These are phyloP conservation scores for Rhadina sibilatrix DNA, from an alignment of 2,113 vertebrate genomes.

Conservation along the genomic window DNA sequence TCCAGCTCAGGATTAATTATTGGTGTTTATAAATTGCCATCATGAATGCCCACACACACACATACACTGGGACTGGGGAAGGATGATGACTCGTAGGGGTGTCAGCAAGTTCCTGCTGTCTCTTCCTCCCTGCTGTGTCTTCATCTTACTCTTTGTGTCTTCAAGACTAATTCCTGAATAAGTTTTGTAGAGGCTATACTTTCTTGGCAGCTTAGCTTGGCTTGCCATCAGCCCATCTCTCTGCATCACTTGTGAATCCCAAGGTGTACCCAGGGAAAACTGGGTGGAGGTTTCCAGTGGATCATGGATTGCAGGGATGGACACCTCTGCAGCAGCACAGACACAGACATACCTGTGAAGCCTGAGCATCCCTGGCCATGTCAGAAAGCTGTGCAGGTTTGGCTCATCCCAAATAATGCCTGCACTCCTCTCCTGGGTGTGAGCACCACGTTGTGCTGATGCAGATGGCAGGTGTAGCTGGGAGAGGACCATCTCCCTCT, in stretches of 20 bases:
- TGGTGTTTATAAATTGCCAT: not conserved
- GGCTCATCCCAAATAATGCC: fast-evolving
- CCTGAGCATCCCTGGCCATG: not conserved
- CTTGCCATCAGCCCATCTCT: not conserved
- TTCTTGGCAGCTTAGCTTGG: not conserved
- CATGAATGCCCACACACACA: not conserved
- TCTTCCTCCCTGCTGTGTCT: not conserved
- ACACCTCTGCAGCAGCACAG: not conserved
- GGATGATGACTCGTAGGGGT: not conserved
- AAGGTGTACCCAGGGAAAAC: not conserved
- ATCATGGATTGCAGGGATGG: not conserved
- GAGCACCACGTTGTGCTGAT: fast-evolving
- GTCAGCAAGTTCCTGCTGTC: not conserved
- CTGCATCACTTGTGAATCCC: not conserved
- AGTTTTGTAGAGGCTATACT: not conserved
- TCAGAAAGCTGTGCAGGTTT: not conserved
- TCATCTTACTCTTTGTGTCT: not conserved
- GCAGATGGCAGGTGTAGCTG: not conserved
- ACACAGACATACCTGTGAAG: not conserved
- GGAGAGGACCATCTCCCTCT: not conserved
- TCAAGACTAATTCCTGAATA: not conserved
- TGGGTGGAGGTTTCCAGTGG: not conserved
- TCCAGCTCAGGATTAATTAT: not conserved
- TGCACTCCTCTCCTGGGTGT: not conserved
- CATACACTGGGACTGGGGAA: not conserved